These are phyloP conservation scores for Helogale parvula DNA, from an alignment of 2,113 vertebrate genomes.

Conservation along the genomic window DNA sequence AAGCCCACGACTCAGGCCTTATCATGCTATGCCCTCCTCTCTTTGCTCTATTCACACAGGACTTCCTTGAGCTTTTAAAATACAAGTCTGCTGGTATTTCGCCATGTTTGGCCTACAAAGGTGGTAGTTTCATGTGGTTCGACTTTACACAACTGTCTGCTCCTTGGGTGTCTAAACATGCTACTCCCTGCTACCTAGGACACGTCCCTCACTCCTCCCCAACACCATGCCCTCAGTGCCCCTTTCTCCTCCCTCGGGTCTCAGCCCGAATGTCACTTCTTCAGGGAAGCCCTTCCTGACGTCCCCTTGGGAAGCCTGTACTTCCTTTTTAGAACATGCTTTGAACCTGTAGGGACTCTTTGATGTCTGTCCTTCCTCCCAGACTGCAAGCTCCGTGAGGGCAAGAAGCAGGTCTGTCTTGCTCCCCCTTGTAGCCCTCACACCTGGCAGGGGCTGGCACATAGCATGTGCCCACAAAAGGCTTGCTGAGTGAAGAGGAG, in stretches of 20 bases:
- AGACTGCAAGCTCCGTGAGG: neutral
- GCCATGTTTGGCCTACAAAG: neutral
- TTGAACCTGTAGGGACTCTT: neutral
- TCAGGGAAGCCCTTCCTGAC: neutral
- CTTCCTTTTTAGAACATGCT: rapidly evolving
- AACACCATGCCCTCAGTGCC: neutral
- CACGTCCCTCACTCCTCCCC: too few relatives aligned
- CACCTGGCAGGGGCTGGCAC: neutral
- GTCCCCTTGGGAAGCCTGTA: rapidly evolving
- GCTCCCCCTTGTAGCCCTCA: neutral
- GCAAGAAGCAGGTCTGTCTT: neutral
- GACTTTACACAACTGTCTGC: neutral
- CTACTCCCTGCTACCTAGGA: neutral
- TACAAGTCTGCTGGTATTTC: neutral
- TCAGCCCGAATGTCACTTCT: neutral
- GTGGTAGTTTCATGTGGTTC: neutral
- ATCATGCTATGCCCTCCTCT: neutral
- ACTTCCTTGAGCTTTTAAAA: neutral
- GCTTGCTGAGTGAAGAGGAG: neutral
- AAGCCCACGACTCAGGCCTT: neutral
- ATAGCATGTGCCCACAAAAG: neutral
- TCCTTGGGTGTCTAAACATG: neutral
- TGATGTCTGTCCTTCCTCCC: neutral
- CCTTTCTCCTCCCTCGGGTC: neutral
- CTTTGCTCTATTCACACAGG: neutral